phyloP scores from a whole-genome alignment of 2,888 invertebrate species.

The Leptopilina drosophilae region DNA sequence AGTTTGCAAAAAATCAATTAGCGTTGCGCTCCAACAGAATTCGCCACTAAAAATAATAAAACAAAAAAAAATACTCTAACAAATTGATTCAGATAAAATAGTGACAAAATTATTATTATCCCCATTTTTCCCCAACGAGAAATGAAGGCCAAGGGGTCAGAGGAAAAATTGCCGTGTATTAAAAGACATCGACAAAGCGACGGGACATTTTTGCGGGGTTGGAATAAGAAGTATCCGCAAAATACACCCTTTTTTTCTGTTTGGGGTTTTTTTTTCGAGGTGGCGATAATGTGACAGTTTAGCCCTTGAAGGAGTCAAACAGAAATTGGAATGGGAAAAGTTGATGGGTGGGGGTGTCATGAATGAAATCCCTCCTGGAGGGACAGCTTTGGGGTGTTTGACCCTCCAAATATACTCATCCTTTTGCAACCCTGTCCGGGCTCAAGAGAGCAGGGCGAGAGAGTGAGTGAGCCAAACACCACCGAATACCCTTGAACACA shows the following conservation, averaged over 20 bases:
- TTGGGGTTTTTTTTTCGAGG: conserved; percentile 53
- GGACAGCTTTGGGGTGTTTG: conserved; percentile 72
- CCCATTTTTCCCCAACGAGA: too few species aligned
- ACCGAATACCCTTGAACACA: conserved; percentile 63
- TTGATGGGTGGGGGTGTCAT: conserved; percentile 65
- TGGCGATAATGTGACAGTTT: conserved; percentile 68
- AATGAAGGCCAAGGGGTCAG: too few species aligned
- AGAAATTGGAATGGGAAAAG: conserved; percentile 63
- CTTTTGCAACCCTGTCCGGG: conserved; percentile 57
- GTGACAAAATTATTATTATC: too few species aligned
- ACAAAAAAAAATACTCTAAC: too few species aligned
- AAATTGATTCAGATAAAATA: too few species aligned
- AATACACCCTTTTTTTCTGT: conserved; percentile 64
- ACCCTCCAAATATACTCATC: conserved; percentile 70
- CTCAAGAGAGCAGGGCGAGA: conserved; percentile 62
- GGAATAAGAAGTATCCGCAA: conserved; percentile 45
- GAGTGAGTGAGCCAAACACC: conserved; percentile 44
- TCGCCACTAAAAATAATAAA: too few species aligned
- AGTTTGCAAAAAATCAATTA: too few species aligned
- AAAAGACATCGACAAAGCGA: conserved; percentile 74
- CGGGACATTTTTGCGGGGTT: conserved; percentile 64
- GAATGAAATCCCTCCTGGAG: conserved; percentile 76
- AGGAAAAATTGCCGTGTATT: conserved; percentile 56
- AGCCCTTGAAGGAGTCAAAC: conserved; percentile 65
- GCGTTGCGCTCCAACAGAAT: too few species aligned